A percentile compares a stretch with the other conserved stretches of the same genome.
Conservation (phyloP, 2,113 vertebrate species). For the Pedionomus torquatus region DNA sequence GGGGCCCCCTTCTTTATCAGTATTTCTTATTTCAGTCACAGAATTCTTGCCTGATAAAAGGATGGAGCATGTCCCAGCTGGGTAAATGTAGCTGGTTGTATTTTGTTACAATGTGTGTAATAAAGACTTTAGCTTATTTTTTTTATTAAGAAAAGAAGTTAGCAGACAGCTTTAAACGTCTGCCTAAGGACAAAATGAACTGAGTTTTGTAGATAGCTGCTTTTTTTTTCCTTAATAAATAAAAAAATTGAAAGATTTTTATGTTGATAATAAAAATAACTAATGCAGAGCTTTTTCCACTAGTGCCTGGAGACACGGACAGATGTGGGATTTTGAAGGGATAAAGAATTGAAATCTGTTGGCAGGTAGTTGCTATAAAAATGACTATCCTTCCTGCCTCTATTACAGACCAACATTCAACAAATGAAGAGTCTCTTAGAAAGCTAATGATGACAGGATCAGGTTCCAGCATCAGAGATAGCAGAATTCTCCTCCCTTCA, state of each 20-base stretch:
- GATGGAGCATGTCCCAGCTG: not conserved
- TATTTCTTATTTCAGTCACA: not conserved
- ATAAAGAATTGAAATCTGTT: slow-evolving; percentile 73
- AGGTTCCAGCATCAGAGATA: slow-evolving; percentile 33
- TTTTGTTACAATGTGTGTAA: slow-evolving; percentile 48
- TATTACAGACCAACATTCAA: slow-evolving; percentile 55
- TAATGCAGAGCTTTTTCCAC: slow-evolving; percentile 69
- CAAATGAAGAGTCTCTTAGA: slow-evolving; percentile 37
- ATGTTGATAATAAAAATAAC: slow-evolving; percentile 78
- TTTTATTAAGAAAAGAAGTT: slow-evolving; percentile 59
- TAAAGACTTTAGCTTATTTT: slow-evolving; percentile 68
- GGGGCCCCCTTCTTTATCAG: not conserved
- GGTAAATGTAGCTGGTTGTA: not conserved
- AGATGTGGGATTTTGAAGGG: slow-evolving; percentile 71
- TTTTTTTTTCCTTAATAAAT: slow-evolving; percentile 65
- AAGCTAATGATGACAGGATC: slow-evolving; percentile 59
- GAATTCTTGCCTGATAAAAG: not conserved
- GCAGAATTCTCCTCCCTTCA: slow-evolving; percentile 27
- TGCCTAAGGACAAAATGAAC: slow-evolving; percentile 71
- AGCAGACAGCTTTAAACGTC: slow-evolving; percentile 64
- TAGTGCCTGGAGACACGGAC: slow-evolving; percentile 68
- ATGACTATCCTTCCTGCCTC: slow-evolving; percentile 53
- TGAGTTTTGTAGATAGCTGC: slow-evolving; percentile 68
- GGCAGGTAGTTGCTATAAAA: slow-evolving; percentile 72
- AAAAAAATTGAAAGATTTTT: slow-evolving; percentile 72